A percentile compares a stretch with the other conserved stretches of the same genome.
These are phyloP conservation scores for Portevinia maculata DNA, from an alignment of 2,888 invertebrate genomes.

Conservation along the genomic window DNA sequence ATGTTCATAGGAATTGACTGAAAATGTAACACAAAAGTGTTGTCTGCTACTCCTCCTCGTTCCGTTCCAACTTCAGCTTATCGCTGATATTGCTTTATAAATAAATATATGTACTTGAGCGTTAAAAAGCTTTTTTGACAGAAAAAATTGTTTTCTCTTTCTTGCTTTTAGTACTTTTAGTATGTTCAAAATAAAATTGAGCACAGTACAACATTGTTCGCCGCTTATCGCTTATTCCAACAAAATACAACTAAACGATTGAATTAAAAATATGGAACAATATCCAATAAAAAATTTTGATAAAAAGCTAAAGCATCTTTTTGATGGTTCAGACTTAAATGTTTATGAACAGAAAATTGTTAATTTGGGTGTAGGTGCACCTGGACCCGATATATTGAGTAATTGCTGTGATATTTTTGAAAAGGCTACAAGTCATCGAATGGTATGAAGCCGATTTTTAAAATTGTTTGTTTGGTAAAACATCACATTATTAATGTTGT, in stretches of 20 bases:
- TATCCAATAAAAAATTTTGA: conserved; percentile 72
- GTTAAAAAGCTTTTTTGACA: no score
- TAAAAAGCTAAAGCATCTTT: conserved; percentile 82
- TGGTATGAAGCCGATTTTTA: conserved; percentile 79
- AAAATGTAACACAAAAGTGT: no score
- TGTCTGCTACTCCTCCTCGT: no score
- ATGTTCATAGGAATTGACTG: no score
- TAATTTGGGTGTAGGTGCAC: conserved; percentile 84
- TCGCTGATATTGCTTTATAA: no score
- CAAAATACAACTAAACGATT: no score
- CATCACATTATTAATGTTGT: conserved; percentile 4
- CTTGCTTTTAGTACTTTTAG: no score
- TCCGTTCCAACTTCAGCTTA: no score
- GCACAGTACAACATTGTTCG: background rate
- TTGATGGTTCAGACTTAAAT: conserved; percentile 83
- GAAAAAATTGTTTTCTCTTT: no score
- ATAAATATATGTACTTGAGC: no score
- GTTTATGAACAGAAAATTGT: conserved; percentile 82
- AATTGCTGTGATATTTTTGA: conserved; percentile 83
- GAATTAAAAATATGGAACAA: conserved; percentile 10
- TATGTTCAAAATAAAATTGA: background rate
- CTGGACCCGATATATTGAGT: conserved; percentile 84
- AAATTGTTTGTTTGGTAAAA: conserved; percentile 1
- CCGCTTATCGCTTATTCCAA: background rate
- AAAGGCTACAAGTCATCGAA: conserved; percentile 83